Base-by-base conservation (phyloP, 2,888 invertebrate genomes). In the Hypomecis atomaria region DNA sequence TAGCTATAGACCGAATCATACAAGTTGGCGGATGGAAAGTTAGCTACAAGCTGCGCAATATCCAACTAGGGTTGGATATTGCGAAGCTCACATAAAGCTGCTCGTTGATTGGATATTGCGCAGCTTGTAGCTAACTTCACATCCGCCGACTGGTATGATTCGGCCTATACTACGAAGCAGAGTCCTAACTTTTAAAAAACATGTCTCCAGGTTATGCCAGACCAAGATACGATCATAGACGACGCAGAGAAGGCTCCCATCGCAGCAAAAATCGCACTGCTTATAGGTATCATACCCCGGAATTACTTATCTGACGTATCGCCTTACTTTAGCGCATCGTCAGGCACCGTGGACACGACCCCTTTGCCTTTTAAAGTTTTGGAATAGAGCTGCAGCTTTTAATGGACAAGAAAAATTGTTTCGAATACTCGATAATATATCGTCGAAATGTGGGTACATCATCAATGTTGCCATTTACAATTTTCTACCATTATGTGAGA, bases 141-240 rank as follows among this genome's bases (percentile, higher is more conserved):
- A 23, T 23, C 23, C 23, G 23, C 23, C 23, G 23, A 23, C 23
- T 23, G 1, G 23, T 3, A 23, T 23, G 23, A 23, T n/a, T n/a
- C n/a, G n/a, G n/a, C 23, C 23, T 3, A 23, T 23, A 23, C 23
- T 23, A 23, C 23, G 23, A 23, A 23, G 23, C 23, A 23, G 23
- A 23, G 23, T 23, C 23, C 23, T 23, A 23, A 23, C 23, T 23
- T 23, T 23, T 2, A 23, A 23, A 23, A 23, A 23, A 23, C 23
- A 23, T 58, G 45, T 37, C 40, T 63, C 7, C 79, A 95, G 95
- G 94, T 97, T 87, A 97, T 97, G 96, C 97, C 97, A 7, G 96
- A 97, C 84, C 95, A 95, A 70, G 95, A 96, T 66, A 90, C 90
- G 44, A 93, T 93, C 67, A 83, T 93, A 40, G 88, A 89, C 65